Evolutionary conservation across 2,113 vertebrate genomes (phyloP), one percentile per base, ranked within the genome.

Genomic region (Equus przewalskii): DNA sequence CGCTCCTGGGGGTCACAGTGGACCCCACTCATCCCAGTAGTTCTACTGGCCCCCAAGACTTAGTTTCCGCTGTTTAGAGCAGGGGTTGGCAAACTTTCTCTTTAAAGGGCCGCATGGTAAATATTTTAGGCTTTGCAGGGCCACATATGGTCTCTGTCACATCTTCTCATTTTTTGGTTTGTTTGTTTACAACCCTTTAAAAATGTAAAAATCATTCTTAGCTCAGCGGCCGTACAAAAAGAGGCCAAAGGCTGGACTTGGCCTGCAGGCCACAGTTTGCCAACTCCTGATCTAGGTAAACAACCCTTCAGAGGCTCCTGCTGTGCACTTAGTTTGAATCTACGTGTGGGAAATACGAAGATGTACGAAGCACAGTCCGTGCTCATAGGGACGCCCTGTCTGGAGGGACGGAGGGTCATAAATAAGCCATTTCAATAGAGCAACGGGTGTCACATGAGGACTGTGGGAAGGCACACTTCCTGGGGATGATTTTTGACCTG

Each of bases 131-230:
- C 41, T 82, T 92, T 78, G 4, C 11, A 80, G 44, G 22, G 22
- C 72, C 70, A 4, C 1, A 7, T 62, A 18, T 49, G 64, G 3
- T 93, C 80, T 87, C 49, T 67, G 49, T 36, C 30, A 4, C 3
- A 24, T 70, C 58, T 46, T 89, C 22, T 18, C 36, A 41, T 36
- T 54, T 58, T 73, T 70, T 49, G 18, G 36, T 72, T 75, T 67
- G 22, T 92, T 86, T 92, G 24, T 90, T 92, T 84, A 21, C 19
- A 44, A 58, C 28, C 30, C 44, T 78, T 80, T 91, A 79, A 72
- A 78, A 85, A 49, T 46, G 1, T 81, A 67, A 84, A 90, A 92
- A 36, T 62, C 67, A 49, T 94, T 94, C 36, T 91, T 91, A 70
- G 22, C 51, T 89, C 36, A 89, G 21, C 10, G 26, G 18, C 69